Evolutionary conservation across 2,888 invertebrate genomes (phyloP).

Genomic region (Acanthosepion lycidas): DNA sequence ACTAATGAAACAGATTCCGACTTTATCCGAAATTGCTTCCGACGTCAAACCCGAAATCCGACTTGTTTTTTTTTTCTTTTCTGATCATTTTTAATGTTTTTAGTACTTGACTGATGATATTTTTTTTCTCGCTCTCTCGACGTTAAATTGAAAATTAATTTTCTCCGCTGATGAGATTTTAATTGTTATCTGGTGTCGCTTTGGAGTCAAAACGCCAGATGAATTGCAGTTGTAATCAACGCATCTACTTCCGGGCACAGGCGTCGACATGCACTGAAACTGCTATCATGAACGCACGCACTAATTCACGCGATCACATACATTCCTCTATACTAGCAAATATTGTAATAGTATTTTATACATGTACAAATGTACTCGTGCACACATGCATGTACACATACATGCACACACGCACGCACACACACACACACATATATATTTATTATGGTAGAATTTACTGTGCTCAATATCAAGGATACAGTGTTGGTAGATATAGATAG

Average conservation of each 20-base stretch:
- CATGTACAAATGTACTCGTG: neutral
- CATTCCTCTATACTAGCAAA: too few species aligned
- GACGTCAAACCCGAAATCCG: too few species aligned
- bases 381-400: neutral
- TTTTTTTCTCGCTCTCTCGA: neutral
- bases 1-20: too few species aligned
- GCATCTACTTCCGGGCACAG: neutral
- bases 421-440: too few species aligned
- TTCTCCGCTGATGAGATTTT: neutral
- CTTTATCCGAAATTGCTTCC: too few species aligned
- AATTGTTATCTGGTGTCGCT: neutral
- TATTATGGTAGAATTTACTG: too few species aligned
- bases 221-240: neutral
- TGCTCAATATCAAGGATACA: too few species aligned
- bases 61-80: too few species aligned
- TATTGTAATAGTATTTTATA: too few species aligned
- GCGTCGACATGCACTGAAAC: neutral
- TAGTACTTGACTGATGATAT: neutral
- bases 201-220: neutral
- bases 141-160: conserved; percentile 21
- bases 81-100: neutral
- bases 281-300: neutral
- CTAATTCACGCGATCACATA: neutral
- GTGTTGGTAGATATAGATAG: too few species aligned
- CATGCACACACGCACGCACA: neutral